Conservation (phyloP, 92 coral and sea anemone species). For the Heteractis magnifica region DNA sequence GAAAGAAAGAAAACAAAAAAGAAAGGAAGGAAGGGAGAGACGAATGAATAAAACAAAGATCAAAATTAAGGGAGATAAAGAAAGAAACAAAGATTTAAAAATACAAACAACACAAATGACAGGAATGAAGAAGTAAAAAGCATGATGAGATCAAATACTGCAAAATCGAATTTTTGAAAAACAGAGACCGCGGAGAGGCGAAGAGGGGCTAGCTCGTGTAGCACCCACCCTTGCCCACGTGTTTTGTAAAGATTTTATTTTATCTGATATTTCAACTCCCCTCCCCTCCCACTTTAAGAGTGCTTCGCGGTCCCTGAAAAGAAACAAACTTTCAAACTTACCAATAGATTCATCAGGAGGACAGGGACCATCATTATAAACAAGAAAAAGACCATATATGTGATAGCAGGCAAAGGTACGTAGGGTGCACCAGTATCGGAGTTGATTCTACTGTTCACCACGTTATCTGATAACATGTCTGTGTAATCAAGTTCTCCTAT, state of each 20-base stretch:
- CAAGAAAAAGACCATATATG: conserved; percentile 52
- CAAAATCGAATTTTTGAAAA: no score
- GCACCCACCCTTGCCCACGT: no score
- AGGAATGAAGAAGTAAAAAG: no score
- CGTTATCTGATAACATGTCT: conserved; percentile 58
- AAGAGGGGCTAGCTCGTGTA: no score
- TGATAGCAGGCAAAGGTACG: conserved; percentile 76
- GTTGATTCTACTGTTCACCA: conserved; percentile 49
- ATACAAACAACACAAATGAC: no score
- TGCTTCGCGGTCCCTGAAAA: background rate
- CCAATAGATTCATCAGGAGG: conserved; percentile 88
- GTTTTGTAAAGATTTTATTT: no score
- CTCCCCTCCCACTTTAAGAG: no score
- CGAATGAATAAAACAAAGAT: background rate
- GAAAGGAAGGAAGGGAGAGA: background rate
- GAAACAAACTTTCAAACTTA: conserved; percentile 30
- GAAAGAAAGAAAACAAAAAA: background rate
- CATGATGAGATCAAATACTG: no score
- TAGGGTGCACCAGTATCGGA: conserved; percentile 51
- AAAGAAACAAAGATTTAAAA: no score
- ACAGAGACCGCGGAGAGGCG: no score
- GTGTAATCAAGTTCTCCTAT: conserved; percentile 85
- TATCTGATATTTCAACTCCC: no score
- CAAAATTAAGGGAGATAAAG: no score
- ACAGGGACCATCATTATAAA: conserved; percentile 74